Evolutionary conservation across 2,888 invertebrate species (phyloP).

Genomic region (Kryphioiulus occultus): DNA sequence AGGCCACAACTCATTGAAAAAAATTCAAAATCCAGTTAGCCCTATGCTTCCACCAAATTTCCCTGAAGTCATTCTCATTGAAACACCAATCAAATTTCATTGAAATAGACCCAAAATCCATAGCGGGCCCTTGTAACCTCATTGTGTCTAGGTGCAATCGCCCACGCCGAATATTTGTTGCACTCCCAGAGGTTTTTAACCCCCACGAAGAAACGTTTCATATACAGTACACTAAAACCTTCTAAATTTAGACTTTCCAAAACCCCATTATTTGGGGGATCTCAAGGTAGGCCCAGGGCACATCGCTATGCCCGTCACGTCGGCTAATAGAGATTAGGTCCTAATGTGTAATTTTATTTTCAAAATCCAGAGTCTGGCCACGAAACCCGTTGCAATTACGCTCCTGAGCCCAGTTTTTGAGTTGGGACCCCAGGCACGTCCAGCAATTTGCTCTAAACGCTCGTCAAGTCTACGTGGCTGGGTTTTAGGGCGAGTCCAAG

Average conservation of each 20-base stretch:
- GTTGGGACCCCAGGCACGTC: not conserved
- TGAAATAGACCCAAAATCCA: no score
- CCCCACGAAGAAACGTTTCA: not conserved
- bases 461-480: not conserved
- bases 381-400: constrained; percentile 2
- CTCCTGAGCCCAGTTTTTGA: not conserved
- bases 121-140: no score
- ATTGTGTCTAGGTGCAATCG: no score
- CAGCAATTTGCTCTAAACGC: constrained; percentile 12
- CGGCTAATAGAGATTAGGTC: not conserved
- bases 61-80: no score
- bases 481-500: not conserved
- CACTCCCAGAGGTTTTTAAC: not conserved
- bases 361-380: not conserved
- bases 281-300: not conserved
- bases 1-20: no score
- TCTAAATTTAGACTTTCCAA: constrained; percentile 9
- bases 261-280: not conserved
- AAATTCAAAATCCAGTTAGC: no score
- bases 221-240: not conserved
- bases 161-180: not conserved
- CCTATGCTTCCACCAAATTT: no score
- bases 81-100: no score
- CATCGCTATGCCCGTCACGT: not conserved
- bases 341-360: constrained; percentile 31